Evolutionary conservation across 2,797 vertebrate genomes (phyloP).

Genomic region (Semotilus atromaculatus): DNA sequence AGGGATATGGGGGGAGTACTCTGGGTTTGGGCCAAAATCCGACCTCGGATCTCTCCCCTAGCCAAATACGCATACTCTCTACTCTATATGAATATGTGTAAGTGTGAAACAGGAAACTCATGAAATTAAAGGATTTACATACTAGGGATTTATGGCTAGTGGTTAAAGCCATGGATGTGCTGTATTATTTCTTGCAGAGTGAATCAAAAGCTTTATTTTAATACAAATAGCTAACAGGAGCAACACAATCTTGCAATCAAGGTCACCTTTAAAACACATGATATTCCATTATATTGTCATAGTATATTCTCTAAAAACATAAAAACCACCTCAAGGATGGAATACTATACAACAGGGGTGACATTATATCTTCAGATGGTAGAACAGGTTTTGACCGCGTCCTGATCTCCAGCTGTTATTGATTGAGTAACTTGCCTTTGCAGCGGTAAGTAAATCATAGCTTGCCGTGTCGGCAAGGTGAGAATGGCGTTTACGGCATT

Average conservation of each 20-base stretch:
- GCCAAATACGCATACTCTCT: background rate
- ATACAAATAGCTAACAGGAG: background rate
- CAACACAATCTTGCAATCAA: slow-evolving; percentile 4
- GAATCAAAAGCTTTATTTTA: slow-evolving; percentile 9
- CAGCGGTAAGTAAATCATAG: slow-evolving; percentile 54
- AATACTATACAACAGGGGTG: background rate
- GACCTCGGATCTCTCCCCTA: background rate
- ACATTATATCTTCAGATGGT: slow-evolving; percentile 25
- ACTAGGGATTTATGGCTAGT: background rate
- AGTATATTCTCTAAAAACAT: slow-evolving; percentile 6
- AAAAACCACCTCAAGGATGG: slow-evolving; percentile 1
- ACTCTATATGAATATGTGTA: background rate
- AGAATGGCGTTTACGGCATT: slow-evolving; percentile 57
- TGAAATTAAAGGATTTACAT: background rate
- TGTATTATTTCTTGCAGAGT: background rate
- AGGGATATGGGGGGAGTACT: background rate
- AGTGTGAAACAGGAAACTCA: background rate
- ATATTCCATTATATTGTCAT: slow-evolving; percentile 9
- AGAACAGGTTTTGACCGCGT: slow-evolving; percentile 4
- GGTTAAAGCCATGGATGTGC: background rate
- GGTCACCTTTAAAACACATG: slow-evolving; percentile 9
- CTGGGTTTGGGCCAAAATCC: background rate
- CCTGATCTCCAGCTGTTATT: slow-evolving; percentile 47
- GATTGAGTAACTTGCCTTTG: slow-evolving; percentile 49
- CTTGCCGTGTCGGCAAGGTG: slow-evolving; percentile 48